phyloP scores from a whole-genome alignment of 1,140 invertebrate genomes.

The Caenorhabditis remanei region DNA sequence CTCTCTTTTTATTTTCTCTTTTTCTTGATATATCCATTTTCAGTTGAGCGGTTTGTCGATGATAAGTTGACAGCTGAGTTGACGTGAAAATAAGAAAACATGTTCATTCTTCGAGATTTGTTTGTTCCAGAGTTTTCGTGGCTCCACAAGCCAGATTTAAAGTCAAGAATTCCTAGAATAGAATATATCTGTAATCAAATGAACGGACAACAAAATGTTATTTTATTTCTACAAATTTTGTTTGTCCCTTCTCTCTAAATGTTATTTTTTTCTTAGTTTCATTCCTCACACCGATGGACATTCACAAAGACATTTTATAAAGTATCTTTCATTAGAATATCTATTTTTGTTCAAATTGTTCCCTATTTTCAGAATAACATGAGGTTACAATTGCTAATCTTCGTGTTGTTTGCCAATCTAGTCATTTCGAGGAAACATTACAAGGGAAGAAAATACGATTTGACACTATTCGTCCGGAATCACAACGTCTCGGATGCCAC shows the following conservation, averaged over 20 bases:
- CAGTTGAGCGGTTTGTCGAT: background rate
- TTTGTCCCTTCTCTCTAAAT: background rate
- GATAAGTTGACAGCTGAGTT: slow-evolving; percentile 16
- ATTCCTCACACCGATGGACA: background rate
- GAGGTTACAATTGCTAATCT: slow-evolving; percentile 57
- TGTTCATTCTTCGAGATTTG: background rate
- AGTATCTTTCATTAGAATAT: no score
- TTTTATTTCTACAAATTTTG: no score
- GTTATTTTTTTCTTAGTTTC: background rate
- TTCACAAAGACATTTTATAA: no score
- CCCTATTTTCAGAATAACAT: slow-evolving; percentile 46
- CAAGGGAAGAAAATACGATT: slow-evolving; percentile 62
- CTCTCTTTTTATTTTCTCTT: background rate
- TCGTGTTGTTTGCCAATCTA: slow-evolving; percentile 59
- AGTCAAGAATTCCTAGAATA: no score
- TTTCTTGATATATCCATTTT: background rate
- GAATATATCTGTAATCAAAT: no score
- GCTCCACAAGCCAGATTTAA: no score
- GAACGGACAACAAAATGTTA: no score
- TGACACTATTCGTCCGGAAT: slow-evolving; percentile 67
- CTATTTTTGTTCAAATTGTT: background rate
- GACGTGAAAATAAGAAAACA: background rate
- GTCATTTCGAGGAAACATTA: slow-evolving; percentile 45
- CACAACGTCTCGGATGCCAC: slow-evolving; percentile 76
- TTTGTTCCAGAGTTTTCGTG: background rate